phyloP scores from a whole-genome alignment of 1,140 invertebrate species.

The Meloidogyne chitwoodi region DNA sequence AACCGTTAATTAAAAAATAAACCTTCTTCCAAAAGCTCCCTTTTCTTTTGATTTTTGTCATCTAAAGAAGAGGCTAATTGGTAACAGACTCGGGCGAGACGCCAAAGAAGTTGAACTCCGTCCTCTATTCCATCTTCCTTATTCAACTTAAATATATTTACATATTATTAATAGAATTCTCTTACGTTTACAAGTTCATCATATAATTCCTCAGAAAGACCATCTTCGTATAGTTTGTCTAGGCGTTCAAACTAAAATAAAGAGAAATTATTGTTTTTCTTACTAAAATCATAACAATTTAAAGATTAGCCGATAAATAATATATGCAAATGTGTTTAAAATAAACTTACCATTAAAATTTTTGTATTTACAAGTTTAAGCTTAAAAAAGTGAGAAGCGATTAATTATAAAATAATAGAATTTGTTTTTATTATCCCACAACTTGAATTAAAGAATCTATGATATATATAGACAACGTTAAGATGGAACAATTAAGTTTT shows the following conservation, averaged over 20 bases:
- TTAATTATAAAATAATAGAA: background rate
- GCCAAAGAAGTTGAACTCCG: conserved; percentile 20
- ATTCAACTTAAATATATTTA: background rate
- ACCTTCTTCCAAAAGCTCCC: conserved; percentile 26
- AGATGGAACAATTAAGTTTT: too few species aligned
- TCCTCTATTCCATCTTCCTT: conserved; percentile 4
- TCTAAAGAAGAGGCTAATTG: conserved; percentile 15
- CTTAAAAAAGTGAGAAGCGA: too few species aligned
- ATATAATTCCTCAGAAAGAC: conserved; percentile 9
- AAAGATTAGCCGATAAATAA: background rate
- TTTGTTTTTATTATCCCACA: background rate
- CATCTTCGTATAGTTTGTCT: conserved; percentile 15
- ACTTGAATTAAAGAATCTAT: background rate
- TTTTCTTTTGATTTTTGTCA: conserved; percentile 22
- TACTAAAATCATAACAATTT: background rate
- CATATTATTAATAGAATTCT: too few species aligned
- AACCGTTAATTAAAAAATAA: too few species aligned
- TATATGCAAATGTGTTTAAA: background rate
- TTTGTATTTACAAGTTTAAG: background rate
- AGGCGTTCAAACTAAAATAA: conserved; percentile 7
- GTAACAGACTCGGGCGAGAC: conserved; percentile 28
- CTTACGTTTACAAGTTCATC: conserved; percentile 1
- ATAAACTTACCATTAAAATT: conserved; percentile 16
- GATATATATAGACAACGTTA: too few species aligned
- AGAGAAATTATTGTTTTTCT: background rate